These are phyloP conservation scores for Chrysaora quinquecirrha DNA, from an alignment of 30 jellyfish, hydroid and myxozoan species.

Conservation along the genomic window DNA sequence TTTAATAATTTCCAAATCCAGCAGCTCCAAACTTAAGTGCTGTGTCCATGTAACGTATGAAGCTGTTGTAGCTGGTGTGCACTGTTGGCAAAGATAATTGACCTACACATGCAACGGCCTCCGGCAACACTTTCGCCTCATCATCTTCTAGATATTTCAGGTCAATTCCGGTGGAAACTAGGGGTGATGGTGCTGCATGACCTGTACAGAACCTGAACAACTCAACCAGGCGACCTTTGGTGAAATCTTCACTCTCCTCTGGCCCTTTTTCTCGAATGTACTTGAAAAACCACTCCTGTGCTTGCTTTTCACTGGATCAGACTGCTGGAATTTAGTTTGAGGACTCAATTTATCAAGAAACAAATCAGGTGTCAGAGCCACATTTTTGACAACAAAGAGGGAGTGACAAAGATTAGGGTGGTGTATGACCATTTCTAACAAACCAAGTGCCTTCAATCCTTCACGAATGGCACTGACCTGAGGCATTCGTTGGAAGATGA, in stretches of 20 bases:
- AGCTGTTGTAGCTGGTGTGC: background rate
- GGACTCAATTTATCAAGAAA: background rate
- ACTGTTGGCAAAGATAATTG: background rate
- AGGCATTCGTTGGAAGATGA: background rate
- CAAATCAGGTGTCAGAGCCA: background rate
- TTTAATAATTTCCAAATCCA: constrained; percentile 3
- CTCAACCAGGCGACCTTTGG: background rate
- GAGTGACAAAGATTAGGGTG: background rate
- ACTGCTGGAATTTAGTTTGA: background rate
- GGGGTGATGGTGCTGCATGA: background rate
- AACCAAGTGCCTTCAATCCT: background rate
- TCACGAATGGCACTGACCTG: background rate
- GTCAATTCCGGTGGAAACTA: background rate
- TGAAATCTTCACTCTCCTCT: background rate
- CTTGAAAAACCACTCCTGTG: background rate
- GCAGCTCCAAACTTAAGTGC: background rate
- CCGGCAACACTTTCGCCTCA: constrained; percentile 9
- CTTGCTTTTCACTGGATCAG: background rate
- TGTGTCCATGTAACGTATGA: background rate
- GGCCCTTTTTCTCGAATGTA: background rate
- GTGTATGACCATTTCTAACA: background rate
- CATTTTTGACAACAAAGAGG: background rate
- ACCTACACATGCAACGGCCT: constrained; percentile 9
- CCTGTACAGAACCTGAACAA: background rate
- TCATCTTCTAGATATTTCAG: constrained; percentile 6